Conservation (phyloP, 2,797 vertebrate genomes). For the Natrix natrix region DNA sequence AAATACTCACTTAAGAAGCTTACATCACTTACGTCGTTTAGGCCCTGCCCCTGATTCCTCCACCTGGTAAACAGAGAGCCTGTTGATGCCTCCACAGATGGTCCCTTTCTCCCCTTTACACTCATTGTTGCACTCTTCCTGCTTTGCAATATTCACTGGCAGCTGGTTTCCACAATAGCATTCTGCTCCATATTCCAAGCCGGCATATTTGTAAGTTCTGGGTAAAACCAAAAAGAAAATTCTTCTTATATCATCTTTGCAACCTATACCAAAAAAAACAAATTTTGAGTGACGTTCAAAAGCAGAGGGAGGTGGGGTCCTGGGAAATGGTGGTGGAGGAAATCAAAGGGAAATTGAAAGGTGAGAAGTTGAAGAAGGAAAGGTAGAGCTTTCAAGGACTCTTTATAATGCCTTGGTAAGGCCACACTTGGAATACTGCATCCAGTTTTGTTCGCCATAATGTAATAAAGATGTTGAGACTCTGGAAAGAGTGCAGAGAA, state of each 20-base stretch:
- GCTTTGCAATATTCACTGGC: conserved; percentile 64
- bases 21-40: conserved; percentile 79
- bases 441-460: too few species aligned
- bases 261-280: neutral
- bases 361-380: neutral
- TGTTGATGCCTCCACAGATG: conserved; percentile 83
- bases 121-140: conserved; percentile 87
- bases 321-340: neutral
- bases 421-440: neutral
- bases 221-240: fast-evolving
- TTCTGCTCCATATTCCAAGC: conserved; percentile 89
- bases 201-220: conserved; percentile 90
- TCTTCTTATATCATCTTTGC: fast-evolving
- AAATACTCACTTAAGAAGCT: neutral
- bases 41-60: conserved; percentile 78
- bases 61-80: conserved; percentile 89
- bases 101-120: conserved; percentile 88
- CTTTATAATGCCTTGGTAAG: neutral
- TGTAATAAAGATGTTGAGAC: neutral
- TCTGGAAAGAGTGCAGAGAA: neutral
- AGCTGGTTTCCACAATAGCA: conserved; percentile 95
- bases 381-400: neutral
- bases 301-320: too few species aligned
- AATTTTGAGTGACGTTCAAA: neutral
- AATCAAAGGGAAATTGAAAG: neutral